A percentile compares a stretch with the other conserved stretches of the same genome.
phyloP scores from a whole-genome alignment of 1,140 invertebrate species.

The Chelonus insularis region DNA sequence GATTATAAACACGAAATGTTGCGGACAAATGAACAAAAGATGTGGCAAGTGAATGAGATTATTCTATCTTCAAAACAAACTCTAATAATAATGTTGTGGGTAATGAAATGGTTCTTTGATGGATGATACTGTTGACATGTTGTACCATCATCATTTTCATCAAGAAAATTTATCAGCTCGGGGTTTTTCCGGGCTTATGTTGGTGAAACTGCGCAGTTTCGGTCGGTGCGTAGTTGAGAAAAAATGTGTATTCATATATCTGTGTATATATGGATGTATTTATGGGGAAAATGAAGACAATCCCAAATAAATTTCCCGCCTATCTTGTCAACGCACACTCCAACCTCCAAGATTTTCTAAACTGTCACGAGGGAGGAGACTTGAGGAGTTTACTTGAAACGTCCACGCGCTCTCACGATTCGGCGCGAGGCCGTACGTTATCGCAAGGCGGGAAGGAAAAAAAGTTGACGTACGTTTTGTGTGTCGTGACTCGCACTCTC shows the following conservation, averaged over 20 bases:
- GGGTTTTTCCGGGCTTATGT: background rate
- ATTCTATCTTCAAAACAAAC: too few relatives aligned
- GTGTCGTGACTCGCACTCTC: constrained; percentile 1
- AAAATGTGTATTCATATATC: too few relatives aligned
- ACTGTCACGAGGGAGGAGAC: constrained; percentile 4
- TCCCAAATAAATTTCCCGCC: constrained; percentile 1
- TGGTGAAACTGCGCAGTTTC: constrained; percentile 20
- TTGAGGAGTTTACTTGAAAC: background rate
- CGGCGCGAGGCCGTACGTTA: constrained; percentile 9
- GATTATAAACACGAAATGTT: background rate
- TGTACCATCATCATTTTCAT: too few relatives aligned
- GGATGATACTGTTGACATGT: too few relatives aligned
- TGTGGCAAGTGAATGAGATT: too few relatives aligned
- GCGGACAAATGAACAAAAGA: background rate
- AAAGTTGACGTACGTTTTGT: constrained; percentile 7
- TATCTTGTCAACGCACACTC: constrained; percentile 7
- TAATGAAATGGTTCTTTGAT: too few relatives aligned
- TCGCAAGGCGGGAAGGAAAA: constrained; percentile 11
- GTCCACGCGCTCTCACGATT: constrained; percentile 1
- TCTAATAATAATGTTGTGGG: too few relatives aligned
- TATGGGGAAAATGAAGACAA: background rate
- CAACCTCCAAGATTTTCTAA: background rate
- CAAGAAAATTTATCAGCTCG: background rate
- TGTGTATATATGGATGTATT: background rate
- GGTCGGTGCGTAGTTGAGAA: constrained; percentile 6